phyloP scores from a whole-genome alignment of 1,140 invertebrate genomes.

The Brachystomella parvula region DNA sequence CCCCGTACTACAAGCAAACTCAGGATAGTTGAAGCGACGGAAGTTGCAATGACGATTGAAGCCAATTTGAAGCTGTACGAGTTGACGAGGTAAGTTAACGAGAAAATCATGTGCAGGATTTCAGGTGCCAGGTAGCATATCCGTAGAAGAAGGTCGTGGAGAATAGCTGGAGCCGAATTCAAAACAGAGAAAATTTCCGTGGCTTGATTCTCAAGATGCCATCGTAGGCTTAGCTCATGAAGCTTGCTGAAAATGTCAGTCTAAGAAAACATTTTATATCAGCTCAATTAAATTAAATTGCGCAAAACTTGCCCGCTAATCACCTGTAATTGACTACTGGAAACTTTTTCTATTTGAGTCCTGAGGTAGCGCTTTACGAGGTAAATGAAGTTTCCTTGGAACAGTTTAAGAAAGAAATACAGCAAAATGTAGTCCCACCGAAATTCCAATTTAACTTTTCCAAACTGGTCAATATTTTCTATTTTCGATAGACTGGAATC shows the following conservation, averaged over 20 bases:
- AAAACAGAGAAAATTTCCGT: not conserved
- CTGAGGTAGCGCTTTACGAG: no score
- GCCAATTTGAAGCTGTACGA: not conserved
- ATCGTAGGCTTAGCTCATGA: not conserved
- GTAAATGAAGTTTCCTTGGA: no score
- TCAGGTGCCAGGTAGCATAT: not conserved
- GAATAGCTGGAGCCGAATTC: not conserved
- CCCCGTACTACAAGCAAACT: not conserved
- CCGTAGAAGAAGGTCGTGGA: not conserved
- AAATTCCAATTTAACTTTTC: no score
- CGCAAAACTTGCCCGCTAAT: no score
- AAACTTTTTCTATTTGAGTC: no score
- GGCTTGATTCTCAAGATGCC: not conserved
- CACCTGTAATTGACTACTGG: no score
- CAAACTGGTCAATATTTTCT: no score
- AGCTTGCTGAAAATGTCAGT: not conserved
- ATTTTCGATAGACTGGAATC: no score
- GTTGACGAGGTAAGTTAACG: not conserved
- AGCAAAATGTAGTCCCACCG: no score
- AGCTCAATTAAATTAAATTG: no score
- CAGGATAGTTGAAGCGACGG: not conserved
- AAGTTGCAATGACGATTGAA: not conserved
- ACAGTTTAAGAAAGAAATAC: no score
- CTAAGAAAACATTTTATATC: no score
- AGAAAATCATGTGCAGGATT: not conserved